A percentile compares a stretch with the other conserved stretches of the same genome.
phyloP scores from a whole-genome alignment of 1,140 invertebrate genomes.

The Glossosoma conforme region DNA sequence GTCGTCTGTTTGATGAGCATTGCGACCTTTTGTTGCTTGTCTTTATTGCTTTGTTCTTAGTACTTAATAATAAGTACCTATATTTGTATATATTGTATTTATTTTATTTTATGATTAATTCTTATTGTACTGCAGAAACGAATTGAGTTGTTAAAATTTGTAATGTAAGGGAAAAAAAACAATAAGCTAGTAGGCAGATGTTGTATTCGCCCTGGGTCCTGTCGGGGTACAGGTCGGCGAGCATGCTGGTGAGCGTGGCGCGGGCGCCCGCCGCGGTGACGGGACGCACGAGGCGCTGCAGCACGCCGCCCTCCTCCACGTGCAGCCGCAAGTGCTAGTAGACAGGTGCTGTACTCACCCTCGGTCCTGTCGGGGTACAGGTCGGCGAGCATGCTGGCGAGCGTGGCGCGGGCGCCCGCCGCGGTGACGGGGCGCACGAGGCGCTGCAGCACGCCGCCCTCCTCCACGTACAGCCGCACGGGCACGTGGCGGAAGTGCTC shows the following conservation, averaged over 20 bases:
- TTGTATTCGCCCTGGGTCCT: conserved; percentile 45
- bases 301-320: conserved; percentile 67
- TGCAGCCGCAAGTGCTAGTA: conserved; percentile 68
- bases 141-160: no score
- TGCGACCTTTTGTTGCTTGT: no score
- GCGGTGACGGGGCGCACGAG: conserved; percentile 69
- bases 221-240: conserved; percentile 66
- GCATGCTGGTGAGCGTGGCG: conserved; percentile 67
- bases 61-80: no score
- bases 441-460: conserved; percentile 71
- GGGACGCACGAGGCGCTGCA: conserved; percentile 74
- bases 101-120: no score
- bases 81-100: no score
- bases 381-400: conserved; percentile 68
- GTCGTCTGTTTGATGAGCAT: no score
- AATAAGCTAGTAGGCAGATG: no score
- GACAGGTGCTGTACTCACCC: conserved; percentile 36
- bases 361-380: conserved; percentile 58
- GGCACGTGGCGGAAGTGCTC: conserved; percentile 91
- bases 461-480: conserved; percentile 80
- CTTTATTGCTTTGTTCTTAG: no score
- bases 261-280: conserved; percentile 66
- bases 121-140: no score
- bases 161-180: no score
- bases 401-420: conserved; percentile 68